Base-by-base conservation (phyloP, 2,888 invertebrate genomes). In the Trilocha varians region DNA sequence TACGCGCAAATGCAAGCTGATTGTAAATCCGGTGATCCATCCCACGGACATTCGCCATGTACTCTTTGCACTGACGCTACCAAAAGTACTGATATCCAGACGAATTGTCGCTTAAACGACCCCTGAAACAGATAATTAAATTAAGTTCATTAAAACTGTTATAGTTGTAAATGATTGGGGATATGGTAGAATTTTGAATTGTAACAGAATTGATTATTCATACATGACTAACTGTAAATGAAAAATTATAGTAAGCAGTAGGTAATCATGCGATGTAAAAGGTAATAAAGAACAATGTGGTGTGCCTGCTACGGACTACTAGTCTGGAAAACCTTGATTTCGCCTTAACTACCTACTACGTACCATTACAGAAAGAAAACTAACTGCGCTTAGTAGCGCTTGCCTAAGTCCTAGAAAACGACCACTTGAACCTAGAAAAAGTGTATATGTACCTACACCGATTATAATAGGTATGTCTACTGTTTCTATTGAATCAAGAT, bases 1-100 rank as follows among this genome's bases (percentile, higher is more conserved):
- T 92, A 92, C 48, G 95, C 95, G 78, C 97, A 97, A 46, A 96
- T 89, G 73, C 97, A 97, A 36, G 94, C 91, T 38, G 93, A 89
- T 64, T 94, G 94, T 46, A 97, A 88, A 38, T 88, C 87, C 16
- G 91, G 87, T 47, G 92, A 90, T 45, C 89, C 87, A 58, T 92
- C 92, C 95, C 96, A 96, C 1, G 96, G 96, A 76, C 97, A 97
- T 63, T 93, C 93, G 15, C 90, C 91, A 39, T 76, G 70, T 14
- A 83, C 63, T 33, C 46, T 44, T 34, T 55, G 55, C 41, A 69
- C 48, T 13, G 61, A 47, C 40, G 62, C 45, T 39, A 70, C 45
- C 14, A 75, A 46, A 36, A 65, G 45, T 46, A 58, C 54, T 45
- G 52, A 52, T 50, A 70, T 48, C 70, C 69, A 72, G 42, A 48